Base-by-base conservation (phyloP, 2,113 vertebrate species). In the Etia nguti region DNA sequence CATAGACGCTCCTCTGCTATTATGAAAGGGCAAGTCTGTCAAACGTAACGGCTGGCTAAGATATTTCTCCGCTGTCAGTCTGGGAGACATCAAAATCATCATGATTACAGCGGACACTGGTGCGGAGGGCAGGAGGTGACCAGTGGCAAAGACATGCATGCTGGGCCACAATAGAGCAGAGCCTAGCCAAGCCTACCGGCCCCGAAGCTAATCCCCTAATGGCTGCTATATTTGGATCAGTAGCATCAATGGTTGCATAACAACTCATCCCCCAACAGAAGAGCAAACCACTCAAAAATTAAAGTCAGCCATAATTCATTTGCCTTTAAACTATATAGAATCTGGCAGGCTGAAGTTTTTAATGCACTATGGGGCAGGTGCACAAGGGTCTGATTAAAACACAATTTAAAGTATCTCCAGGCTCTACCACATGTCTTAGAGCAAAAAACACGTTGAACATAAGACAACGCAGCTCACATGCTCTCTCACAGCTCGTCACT, bases 161-260 rank as follows among this genome's bases (percentile, higher is more conserved):
- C 80, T 68, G 80, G 92, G 80, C 70, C 52, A 10, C 60, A 54
- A 82, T 77, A 84, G 87, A 90, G 89, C 80, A 22, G 11, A 89
- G 86, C 86, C 86, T 43, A 86, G 85, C 85, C 88, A 81, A 85
- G 92, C 88, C 86, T 84, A 88, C 62, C 77, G 48, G 92, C 90
- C 93, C 94, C 38, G 38, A 73, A 91, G 95, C 93, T 96, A 96
- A 96, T 96, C 95, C 95, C 89, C 90, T 96, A 94, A 95, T 95
- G 93, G 92, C 65, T 93, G 93, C 95, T 96, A 96, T 96, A 95
- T 96, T 96, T 96, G 95, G 95, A 93, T 93, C 89, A 80, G 89
- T 88, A 86, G 91, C 89, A 92, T 93, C 90, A 87, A 85, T 90
- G 79, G 86, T 96, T 96, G 92, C 54, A 54, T 94, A 96, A 96